Conservation (phyloP, 2,797 vertebrate genomes). For the Pangasius krempfi region DNA sequence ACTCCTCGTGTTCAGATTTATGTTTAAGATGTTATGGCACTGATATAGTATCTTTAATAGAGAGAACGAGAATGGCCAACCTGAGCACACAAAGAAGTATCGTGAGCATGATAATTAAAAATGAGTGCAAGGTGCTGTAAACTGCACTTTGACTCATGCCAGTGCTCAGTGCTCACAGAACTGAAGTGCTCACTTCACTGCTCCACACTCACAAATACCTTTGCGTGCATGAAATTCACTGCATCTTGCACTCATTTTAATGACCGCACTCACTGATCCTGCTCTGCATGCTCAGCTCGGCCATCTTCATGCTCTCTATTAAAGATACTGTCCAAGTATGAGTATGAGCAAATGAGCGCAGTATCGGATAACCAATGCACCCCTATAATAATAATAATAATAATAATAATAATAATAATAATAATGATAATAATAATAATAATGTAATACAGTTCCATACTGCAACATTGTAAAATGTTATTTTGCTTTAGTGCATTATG, state of each 20-base stretch:
- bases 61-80: not conserved
- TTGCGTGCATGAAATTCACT: not conserved
- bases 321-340: not conserved
- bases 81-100: not conserved
- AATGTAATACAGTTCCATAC: not conserved
- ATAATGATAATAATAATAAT: not conserved
- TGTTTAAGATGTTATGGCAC: not conserved
- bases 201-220: not conserved
- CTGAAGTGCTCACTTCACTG: not conserved
- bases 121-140: not conserved
- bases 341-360: not conserved
- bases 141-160: not conserved
- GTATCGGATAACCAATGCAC: not conserved
- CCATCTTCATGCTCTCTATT: not conserved
- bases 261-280: not conserved
- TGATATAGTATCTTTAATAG: not conserved
- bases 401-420: not conserved
- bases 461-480: not conserved
- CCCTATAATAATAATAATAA: not conserved
- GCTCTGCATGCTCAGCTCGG: not conserved
- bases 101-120: not conserved
- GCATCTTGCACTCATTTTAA: not conserved
- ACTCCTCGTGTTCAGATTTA: not conserved
- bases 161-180: not conserved
- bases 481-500: not conserved